phyloP scores from a whole-genome alignment of 2,797 vertebrate species.

The Crotalus adamanteus region DNA sequence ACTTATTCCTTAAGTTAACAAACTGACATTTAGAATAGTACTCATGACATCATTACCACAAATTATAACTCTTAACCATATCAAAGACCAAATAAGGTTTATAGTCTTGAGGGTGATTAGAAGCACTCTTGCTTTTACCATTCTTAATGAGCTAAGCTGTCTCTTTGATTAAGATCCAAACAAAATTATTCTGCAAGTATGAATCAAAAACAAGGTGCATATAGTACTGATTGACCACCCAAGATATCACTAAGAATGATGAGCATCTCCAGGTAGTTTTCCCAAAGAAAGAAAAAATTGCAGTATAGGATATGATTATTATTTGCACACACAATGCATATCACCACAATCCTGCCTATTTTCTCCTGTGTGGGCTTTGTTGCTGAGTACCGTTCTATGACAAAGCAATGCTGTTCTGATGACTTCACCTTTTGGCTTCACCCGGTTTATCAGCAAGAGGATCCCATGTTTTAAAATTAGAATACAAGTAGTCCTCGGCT shows the following conservation, averaged over 20 bases:
- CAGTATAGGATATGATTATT: background rate
- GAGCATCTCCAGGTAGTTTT: background rate
- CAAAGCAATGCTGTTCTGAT: background rate
- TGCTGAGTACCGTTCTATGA: background rate
- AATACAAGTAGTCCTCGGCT: background rate
- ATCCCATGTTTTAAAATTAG: background rate
- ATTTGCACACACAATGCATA: background rate
- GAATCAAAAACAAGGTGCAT: background rate
- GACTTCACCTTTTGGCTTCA: background rate
- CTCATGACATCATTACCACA: background rate
- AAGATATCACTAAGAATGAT: background rate
- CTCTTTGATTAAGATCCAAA: background rate
- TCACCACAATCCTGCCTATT: background rate
- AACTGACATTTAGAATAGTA: background rate
- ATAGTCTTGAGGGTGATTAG: background rate
- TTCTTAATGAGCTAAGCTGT: background rate
- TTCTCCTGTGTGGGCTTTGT: background rate
- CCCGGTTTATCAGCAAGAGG: background rate
- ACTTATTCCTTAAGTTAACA: background rate
- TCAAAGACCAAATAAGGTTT: background rate
- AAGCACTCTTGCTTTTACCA: background rate
- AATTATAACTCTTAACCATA: background rate
- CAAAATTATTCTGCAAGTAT: background rate
- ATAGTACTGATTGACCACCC: background rate
- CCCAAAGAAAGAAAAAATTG: background rate